Base-by-base conservation (phyloP, 2,113 vertebrate genomes). In the Ellobius talpinus region DNA sequence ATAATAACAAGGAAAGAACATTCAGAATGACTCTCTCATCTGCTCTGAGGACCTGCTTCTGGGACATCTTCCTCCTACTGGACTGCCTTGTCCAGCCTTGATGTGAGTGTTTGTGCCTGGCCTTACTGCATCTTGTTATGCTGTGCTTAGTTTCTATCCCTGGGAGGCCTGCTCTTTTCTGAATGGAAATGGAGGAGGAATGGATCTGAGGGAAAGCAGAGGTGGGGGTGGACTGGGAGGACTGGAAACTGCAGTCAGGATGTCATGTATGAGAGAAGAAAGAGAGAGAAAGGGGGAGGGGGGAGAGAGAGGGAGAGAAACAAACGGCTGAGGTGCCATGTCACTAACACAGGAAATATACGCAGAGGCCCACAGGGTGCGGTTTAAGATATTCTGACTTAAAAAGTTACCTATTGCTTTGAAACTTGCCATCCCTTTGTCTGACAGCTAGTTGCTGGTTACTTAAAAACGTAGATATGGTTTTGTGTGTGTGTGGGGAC, bases 391-490 rank as follows among this genome's bases (percentile, higher is more conserved):
- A 90, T 61, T 66, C 36, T 13, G 82, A 73, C 13, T 85, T 14
- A 39, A 82, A 82, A 26, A 76, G 77, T 45, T 79, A 52, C 52
- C 24, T 19, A 4, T 61, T 47, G 50, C 68, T 45, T 65, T 85
- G 70, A 93, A 85, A 96, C 70, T 55, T 79, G 55, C 21, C 36
- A 78, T 36, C 66, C n/a, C 14, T 65, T 74, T 36, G 33, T 42
- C 29, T 92, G 96, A 89, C 17, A 91, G 58, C 29, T 47, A 76
- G 26, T 36, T 87, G 55, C 66, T 79, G 63, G 24, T 73, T 93
- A 52, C 73, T 89, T 92, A 90, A 98, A 93, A 93, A 66, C 8
- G 31, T 1, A 96, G 63, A 89, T 36, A 42, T 45, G 24, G 82
- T 77, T 96, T 74, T 72, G 39, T 63, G 61, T 47, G 55, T 58